phyloP scores from a whole-genome alignment of 2,797 vertebrate species.

The Mormyrops boulengeri region DNA sequence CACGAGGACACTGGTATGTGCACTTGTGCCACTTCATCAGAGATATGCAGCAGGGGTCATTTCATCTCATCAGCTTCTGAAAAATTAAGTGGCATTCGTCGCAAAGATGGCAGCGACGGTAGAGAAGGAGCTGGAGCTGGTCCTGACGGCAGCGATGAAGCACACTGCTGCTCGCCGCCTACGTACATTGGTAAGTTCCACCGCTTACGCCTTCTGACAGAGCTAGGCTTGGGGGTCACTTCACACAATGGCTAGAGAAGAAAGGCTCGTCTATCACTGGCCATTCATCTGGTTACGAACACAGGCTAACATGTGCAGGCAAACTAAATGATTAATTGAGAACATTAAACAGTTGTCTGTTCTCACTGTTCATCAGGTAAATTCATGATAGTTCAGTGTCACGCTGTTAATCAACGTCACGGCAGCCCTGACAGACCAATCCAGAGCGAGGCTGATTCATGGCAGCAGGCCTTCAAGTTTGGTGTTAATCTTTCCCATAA shows the following conservation, averaged over 20 bases:
- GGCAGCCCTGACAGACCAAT: not conserved
- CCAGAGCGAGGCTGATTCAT: not conserved
- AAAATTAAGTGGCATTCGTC: not conserved
- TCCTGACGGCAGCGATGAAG: not conserved
- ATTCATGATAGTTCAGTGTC: not conserved
- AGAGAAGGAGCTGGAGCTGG: not conserved
- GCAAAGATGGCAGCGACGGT: not conserved
- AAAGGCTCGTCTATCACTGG: slow-evolving; percentile 5
- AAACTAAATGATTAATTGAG: slow-evolving; percentile 3
- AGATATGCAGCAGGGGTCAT: not conserved
- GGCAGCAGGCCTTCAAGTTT: not conserved
- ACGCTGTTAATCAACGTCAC: not conserved
- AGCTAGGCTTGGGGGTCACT: not conserved
- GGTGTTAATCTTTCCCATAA: not conserved
- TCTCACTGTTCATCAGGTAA: not conserved
- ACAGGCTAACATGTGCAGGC: not conserved
- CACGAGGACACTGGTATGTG: not conserved
- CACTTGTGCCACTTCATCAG: not conserved
- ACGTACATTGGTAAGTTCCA: not conserved
- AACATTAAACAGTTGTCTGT: slow-evolving; percentile 1
- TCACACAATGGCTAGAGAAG: not conserved
- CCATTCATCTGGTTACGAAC: not conserved
- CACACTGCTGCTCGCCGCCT: not conserved
- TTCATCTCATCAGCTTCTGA: not conserved
- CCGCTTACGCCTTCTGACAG: not conserved